A percentile compares a stretch with the other conserved stretches of the same genome.
These are phyloP conservation scores for Numenius arquata DNA, from an alignment of 2,113 vertebrate species.

Conservation along the genomic window DNA sequence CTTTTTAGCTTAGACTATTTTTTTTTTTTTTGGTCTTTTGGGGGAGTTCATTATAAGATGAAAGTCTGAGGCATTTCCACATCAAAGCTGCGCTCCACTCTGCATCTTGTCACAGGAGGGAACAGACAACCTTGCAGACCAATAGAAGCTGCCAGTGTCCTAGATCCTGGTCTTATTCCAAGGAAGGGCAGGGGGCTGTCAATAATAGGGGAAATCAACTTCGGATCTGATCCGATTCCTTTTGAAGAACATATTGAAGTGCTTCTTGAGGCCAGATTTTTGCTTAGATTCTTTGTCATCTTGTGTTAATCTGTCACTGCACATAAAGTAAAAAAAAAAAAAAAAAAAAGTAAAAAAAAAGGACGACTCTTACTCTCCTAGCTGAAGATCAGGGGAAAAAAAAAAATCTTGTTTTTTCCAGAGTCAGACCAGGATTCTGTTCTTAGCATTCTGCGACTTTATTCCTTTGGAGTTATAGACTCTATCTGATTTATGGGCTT, in stretches of 20 bases:
- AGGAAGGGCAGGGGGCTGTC: background rate
- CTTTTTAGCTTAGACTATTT: background rate
- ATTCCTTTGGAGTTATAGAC: background rate
- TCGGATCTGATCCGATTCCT: background rate
- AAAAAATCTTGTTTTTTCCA: background rate
- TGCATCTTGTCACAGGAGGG: background rate
- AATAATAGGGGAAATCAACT: background rate
- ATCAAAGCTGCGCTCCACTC: slow-evolving; percentile 15
- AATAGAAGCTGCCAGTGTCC: background rate
- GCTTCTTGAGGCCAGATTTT: background rate
- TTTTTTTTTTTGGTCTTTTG: background rate
- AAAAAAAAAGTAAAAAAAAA: background rate
- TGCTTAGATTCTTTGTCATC: background rate
- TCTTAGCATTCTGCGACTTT: background rate
- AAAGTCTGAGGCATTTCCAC: slow-evolving; percentile 14
- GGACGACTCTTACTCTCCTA: background rate
- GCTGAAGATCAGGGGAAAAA: background rate
- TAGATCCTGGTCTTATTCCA: background rate
- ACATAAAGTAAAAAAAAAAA: background rate
- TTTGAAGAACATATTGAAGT: background rate
- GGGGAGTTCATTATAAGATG: background rate
- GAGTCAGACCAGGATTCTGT: background rate
- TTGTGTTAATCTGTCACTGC: background rate
- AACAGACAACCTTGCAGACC: background rate
- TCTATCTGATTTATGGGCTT: background rate